Evolutionary conservation across 2,888 invertebrate species (phyloP), one percentile per base, ranked within the genome.

Genomic region (Folsomia candida): DNA sequence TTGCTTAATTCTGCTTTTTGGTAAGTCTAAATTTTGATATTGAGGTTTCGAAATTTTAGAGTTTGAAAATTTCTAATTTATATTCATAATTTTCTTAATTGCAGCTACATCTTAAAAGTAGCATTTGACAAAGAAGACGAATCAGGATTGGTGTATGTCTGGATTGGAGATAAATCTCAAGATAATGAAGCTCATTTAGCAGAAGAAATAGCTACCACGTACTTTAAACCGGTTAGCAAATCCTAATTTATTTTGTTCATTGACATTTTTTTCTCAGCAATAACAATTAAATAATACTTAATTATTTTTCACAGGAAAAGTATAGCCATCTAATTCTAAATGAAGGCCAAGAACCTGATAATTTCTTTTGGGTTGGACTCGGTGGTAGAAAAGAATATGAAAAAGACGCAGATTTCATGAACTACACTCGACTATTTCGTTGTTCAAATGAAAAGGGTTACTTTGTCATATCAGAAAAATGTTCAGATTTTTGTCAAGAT

Each of bases 401-500:
- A 70, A 87, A 87, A 3, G 90, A 93, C 81, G 94, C 95, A 0
- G 91, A 91, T 57, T 99, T 91, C 83, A 96, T 99, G 90, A 88
- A 92, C 81, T 93, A 89, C 84, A 94, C 96, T 1, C 87, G 99
- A 63, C 86, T 99, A 51, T 99, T 99, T 86, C 89, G 99, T 68
- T 99, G 99, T 84, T 99, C 98, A 60, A 99, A 99, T 84, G 99
- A 99, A 83, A 97, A 97, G 83, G 99, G 99, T 3, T 99, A 97
- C 85, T 99, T 99, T 84, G 93, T 94, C 0, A 97, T 99, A 54
- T 97, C 97, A 0, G 99, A 99, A 84, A 99, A 99, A 83, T 99
- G 98, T 85, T 92, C 94, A 0, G 97, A 97, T 84, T 97, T 97
- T 85, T 97, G 96, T 83, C 96, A 97, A 91, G 99, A 99, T 83